A percentile compares a stretch with the other conserved stretches of the same genome.
Conservation (phyloP, 2,888 invertebrate genomes). For the Cerceris rybyensis region DNA sequence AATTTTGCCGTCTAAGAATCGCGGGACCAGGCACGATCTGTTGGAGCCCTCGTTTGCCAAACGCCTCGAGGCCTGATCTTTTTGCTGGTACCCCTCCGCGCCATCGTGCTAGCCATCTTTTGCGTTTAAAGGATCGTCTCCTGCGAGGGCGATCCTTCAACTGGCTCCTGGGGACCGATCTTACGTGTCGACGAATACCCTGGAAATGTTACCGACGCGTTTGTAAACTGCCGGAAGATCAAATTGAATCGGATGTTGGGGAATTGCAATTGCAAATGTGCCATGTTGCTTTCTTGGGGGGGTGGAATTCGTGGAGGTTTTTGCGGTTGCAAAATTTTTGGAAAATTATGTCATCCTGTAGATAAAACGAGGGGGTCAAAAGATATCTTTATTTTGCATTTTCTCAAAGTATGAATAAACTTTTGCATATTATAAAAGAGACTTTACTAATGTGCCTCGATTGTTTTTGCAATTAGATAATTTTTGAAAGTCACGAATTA, state of each 20-base stretch:
- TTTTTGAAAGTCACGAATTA: no score
- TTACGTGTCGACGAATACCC: conserved; percentile 32
- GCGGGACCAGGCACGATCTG: conserved; percentile 65
- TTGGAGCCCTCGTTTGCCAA: conserved; percentile 58
- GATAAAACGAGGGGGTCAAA: no score
- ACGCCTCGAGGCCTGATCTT: conserved; percentile 69
- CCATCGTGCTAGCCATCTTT: conserved; percentile 35
- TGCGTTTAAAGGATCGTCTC: conserved; percentile 60
- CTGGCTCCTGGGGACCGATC: conserved; percentile 46
- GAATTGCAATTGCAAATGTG: conserved; percentile 1
- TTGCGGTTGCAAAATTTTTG: no score
- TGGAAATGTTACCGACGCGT: conserved; percentile 20
- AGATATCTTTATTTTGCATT: no score
- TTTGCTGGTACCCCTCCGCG: conserved; percentile 56
- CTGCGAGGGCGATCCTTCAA: conserved; percentile 61
- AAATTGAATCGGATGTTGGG: conserved; percentile 34
- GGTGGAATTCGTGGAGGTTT: no score
- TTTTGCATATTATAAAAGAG: no score
- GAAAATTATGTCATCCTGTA: no score
- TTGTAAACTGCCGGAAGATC: conserved; percentile 2
- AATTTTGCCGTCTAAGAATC: conserved; percentile 72
- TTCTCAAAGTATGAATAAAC: no score
- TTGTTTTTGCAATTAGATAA: no score
- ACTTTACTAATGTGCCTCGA: no score
- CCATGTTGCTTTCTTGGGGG: no score